phyloP scores from a whole-genome alignment of 53 echinoderm and acorn worm genomes.

The Astropecten irregularis region DNA sequence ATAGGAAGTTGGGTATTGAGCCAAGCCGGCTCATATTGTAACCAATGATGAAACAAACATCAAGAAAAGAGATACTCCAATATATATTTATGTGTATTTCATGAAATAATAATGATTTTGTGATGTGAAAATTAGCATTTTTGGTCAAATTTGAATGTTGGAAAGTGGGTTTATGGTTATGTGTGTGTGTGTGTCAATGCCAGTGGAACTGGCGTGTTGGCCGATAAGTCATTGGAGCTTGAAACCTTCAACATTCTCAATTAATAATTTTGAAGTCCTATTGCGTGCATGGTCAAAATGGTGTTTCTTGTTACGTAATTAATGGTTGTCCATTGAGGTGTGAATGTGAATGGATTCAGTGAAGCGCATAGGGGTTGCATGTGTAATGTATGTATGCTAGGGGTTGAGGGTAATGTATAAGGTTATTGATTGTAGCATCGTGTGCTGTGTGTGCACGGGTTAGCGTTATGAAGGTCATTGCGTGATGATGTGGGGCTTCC shows the following conservation, averaged over 20 bases:
- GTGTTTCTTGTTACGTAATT: constrained; percentile 13
- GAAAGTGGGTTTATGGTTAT: neutral
- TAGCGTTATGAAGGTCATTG: constrained; percentile 14
- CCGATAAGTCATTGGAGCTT: too few species aligned
- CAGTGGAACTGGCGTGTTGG: neutral
- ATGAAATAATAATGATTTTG: constrained; percentile 2
- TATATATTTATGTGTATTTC: neutral
- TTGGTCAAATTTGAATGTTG: neutral
- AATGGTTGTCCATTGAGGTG: neutral
- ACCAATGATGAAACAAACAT: neutral
- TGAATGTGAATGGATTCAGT: neutral
- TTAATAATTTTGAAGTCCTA: too few species aligned
- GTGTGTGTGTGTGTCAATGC: neutral
- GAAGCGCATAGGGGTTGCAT: neutral
- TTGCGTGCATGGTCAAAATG: too few species aligned
- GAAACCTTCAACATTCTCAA: too few species aligned
- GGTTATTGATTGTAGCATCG: too few species aligned
- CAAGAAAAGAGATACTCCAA: neutral
- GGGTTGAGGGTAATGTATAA: constrained; percentile 11
- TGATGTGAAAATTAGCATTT: constrained; percentile 8
- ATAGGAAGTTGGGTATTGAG: constrained; percentile 12
- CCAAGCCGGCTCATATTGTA: neutral
- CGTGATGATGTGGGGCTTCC: constrained; percentile 26
- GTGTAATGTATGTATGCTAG: constrained; percentile 25
- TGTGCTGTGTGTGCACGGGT: constrained; percentile 26